phyloP scores from a whole-genome alignment of 1,140 invertebrate genomes.

The Artemia franciscana region DNA sequence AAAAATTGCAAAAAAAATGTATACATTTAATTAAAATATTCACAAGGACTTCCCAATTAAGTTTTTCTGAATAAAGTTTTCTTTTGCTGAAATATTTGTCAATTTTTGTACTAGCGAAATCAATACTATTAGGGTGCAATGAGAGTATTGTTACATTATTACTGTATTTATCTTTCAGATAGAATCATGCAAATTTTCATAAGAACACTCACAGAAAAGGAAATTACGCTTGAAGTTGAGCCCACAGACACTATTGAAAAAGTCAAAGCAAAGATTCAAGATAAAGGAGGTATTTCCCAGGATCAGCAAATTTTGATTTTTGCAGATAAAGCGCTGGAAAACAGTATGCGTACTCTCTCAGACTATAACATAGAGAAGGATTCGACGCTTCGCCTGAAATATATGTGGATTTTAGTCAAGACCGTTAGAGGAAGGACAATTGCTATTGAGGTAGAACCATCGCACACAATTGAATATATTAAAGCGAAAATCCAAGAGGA shows the following conservation, averaged over 20 bases:
- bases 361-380: constrained; percentile 38
- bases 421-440: constrained; percentile 59
- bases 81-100: too few relatives aligned
- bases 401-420: constrained; percentile 62
- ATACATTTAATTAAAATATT: too few relatives aligned
- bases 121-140: not conserved
- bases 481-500: constrained; percentile 39
- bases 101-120: constrained; percentile 2
- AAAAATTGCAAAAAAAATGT: too few relatives aligned
- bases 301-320: constrained; percentile 36
- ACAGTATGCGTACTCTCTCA: constrained; percentile 40
- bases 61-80: too few relatives aligned
- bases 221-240: too few relatives aligned
- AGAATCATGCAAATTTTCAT: too few relatives aligned
- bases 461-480: constrained; percentile 38
- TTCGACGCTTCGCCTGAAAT: too few relatives aligned
- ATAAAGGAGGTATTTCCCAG: constrained; percentile 36
- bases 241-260: too few relatives aligned
- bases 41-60: constrained; percentile 4
- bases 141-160: constrained; percentile 2
- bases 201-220: too few relatives aligned
- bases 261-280: too few relatives aligned
- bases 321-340: constrained; percentile 35
- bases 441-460: constrained; percentile 49
- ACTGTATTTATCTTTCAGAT: constrained; percentile 1